phyloP scores from a whole-genome alignment of 2,113 vertebrate genomes.

The Silurus glanis region DNA sequence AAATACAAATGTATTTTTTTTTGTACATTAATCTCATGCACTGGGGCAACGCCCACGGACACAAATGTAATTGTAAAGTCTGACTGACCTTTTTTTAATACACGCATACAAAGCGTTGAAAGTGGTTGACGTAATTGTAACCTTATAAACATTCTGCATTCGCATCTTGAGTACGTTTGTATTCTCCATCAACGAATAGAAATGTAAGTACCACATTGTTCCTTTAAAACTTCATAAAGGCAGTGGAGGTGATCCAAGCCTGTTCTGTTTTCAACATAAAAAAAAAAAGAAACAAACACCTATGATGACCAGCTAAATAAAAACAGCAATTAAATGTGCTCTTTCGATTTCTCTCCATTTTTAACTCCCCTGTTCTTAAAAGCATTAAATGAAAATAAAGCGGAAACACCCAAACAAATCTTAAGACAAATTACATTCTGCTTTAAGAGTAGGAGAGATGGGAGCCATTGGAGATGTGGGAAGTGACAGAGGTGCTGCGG shows the following conservation, averaged over 20 bases:
- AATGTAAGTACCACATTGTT: conserved; percentile 60
- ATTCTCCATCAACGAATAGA: conserved; percentile 57
- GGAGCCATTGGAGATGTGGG: conserved; percentile 90
- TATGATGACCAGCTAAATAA: conserved; percentile 42
- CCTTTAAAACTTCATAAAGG: conserved; percentile 75
- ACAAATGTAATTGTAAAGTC: conserved; percentile 58
- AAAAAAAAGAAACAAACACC: conserved; percentile 44
- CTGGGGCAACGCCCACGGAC: conserved; percentile 63
- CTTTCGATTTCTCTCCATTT: conserved; percentile 38
- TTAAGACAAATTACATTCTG: neutral
- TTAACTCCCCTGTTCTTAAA: conserved; percentile 32
- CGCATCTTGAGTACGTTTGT: conserved; percentile 36
- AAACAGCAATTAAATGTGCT: conserved; percentile 56
- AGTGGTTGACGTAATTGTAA: conserved; percentile 47
- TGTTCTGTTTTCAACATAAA: conserved; percentile 59
- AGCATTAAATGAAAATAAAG: neutral
- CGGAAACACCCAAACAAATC: neutral
- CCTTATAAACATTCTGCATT: conserved; percentile 69
- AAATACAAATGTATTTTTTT: conserved; percentile 64
- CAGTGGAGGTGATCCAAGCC: conserved; percentile 69
- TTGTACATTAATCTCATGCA: conserved; percentile 73
- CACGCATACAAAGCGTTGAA: conserved; percentile 32
- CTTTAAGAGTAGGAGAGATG: conserved; percentile 86
- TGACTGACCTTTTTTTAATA: conserved; percentile 32
- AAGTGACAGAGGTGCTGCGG: conserved; percentile 88